Conservation (phyloP, 2,797 vertebrate species). For the Capromys pilorides region DNA sequence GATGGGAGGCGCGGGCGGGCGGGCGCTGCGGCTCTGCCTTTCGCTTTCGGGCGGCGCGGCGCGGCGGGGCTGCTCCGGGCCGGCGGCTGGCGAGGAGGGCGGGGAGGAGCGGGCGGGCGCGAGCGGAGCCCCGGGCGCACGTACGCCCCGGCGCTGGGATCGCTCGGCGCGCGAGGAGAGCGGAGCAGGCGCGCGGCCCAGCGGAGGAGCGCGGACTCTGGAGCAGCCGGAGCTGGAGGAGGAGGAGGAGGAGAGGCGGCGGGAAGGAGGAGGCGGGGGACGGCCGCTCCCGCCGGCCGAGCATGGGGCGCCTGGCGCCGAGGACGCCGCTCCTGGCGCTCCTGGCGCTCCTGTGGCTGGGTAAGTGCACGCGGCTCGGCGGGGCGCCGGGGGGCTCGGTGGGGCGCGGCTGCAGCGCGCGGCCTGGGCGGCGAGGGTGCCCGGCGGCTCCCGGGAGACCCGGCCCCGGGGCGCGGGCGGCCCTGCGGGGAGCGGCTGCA, state of each 20-base stretch:
- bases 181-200: slow-evolving; percentile 81
- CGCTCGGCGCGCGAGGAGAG: slow-evolving; percentile 64
- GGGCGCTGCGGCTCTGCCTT: slow-evolving; percentile 68
- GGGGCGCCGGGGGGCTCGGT: slow-evolving; percentile 16
- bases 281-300: slow-evolving; percentile 70
- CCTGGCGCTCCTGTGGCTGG: slow-evolving; percentile 69
- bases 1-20: slow-evolving; percentile 81
- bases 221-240: slow-evolving; percentile 77
- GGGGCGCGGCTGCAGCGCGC: slow-evolving; percentile 61
- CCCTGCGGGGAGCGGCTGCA: neutral
- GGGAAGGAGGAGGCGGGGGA: slow-evolving; percentile 70
- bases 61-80: slow-evolving; percentile 60
- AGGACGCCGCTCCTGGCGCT: slow-evolving; percentile 79
- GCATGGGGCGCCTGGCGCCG: slow-evolving; percentile 80
- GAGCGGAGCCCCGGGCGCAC: slow-evolving; percentile 61
- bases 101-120: slow-evolving; percentile 52
- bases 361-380: slow-evolving; percentile 69
- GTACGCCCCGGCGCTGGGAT: slow-evolving; percentile 67
- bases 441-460: slow-evolving; percentile 42
- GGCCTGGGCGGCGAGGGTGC: slow-evolving; percentile 62
- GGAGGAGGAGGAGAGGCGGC: slow-evolving; percentile 71
- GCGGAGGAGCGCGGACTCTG: slow-evolving; percentile 76
- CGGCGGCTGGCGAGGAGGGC: slow-evolving; percentile 39
- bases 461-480: neutral
- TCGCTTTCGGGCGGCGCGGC: slow-evolving; percentile 57